Evolutionary conservation across 1,140 invertebrate genomes (phyloP), one percentile per base, ranked within the genome.

Genomic region (Bombus confusus): DNA sequence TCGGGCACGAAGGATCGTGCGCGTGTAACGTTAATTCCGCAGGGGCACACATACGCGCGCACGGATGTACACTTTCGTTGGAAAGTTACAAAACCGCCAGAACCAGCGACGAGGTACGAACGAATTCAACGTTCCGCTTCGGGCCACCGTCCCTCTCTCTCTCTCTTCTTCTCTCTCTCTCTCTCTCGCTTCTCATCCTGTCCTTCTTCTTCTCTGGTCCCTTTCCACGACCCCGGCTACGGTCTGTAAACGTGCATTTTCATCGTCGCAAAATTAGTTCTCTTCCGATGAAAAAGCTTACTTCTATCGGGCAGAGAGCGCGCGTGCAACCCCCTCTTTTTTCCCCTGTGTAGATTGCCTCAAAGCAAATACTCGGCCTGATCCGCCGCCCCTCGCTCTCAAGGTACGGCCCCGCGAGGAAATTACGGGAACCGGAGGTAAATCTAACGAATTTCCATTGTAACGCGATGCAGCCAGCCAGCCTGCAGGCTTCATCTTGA

Each of bases 51-150:
- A 71, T n/a, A 86, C 47, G 72, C 76, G 87, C 83, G 80, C n/a
- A 62, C 13, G 12, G 86, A 87, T 78, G 85, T 77, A 90, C 83
- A 43, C 39, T 89, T 90, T 87, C 87, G 85, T 89, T 89, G 89
- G 86, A 87, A 90, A 90, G 89, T 83, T 90, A 87, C 81, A 90
- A 87, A 90, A 90, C 89, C 89, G 71, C 86, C 39, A n/a, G 69
- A 81, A 81, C 86, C 86, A 68, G 88, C 76, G 78, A 90, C 82
- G 85, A 87, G 88, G 83, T 83, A 90, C 85, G 85, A 90, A 90
- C 88, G 88, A 90, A 90, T 89, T 87, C 88, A 90, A 66, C 71
- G 81, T 77, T 80, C 86, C 79, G 89, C 89, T 80, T 64, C 76
- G 79, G 85, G 85, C 87, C 73, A 74, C 43, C 62, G 43, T 68